Base-by-base conservation (phyloP, 2,797 vertebrate species). In the Silurus lanzhouensis region DNA sequence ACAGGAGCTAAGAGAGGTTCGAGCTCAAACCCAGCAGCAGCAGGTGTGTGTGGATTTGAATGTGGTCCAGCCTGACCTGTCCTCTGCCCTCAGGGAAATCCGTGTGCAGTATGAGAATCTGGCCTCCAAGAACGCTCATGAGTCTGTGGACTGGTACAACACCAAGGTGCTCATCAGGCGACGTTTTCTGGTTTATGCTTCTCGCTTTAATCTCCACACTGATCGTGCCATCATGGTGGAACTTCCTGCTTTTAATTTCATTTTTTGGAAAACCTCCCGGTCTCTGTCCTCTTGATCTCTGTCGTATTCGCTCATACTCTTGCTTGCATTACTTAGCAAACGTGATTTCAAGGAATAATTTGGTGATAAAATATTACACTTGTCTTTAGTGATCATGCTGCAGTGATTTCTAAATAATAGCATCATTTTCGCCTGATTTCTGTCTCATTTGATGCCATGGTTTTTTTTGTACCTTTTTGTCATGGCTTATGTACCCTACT, bases 141-240 rank as follows among this genome's bases (percentile, higher is more conserved):
- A 98, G 90, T 97, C 98, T 2, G 98, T 99, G 88, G 98, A 98
- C 2, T 99, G 97, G 97, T 99, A 99, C 96, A 98, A 99, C 92
- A 99, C 97, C 90, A 99, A 99, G 96, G 98, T 99, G 81, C 60
- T 63, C 82, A 71, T 52, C 83, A 22, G 12, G 38, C 8, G 5
- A 55, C 10, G 25, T 25, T 84, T 67, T 6, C 46, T 63, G n/a
- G 0, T 57, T 55, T 38, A 38, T 38, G 38, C 38, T 38, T 38
- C 8, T 12, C 72, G 8, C 64, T 64, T 38, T 71, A 27, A 83
- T 19, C 80, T 82, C 27, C 22, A 3, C 5, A 57, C 44, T 44
- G 10, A n/a, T 89, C 25, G 52, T 17, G 46, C 27, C 0, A 81
- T 52, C 14, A 38, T 71, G 19, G 66, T 27, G 38, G 38, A 80